Evolutionary conservation across 2,888 invertebrate genomes (phyloP), one percentile per base, ranked within the genome.

Genomic region (Ptychoptera albimana): DNA sequence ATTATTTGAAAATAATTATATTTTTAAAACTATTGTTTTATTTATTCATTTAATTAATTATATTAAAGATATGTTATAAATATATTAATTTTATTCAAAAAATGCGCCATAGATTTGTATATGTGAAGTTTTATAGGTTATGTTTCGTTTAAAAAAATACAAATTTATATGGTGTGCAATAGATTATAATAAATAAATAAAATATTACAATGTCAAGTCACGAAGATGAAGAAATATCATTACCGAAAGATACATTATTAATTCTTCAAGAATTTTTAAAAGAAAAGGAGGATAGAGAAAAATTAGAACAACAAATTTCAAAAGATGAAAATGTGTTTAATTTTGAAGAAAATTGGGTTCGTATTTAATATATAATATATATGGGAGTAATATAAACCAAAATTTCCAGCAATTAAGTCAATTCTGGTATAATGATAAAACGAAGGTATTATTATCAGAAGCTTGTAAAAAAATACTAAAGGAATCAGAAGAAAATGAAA

Each of bases 341-440:
- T 51, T 68, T 87, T 60, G 78, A 82, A 51, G 88, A 88, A 64
- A 75, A 88, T 63, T 89, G 88, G 88, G 88, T 87, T 64, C 55
- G 55, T 14, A 42, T 30, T 37, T 39, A 15, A 44, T 31, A 39
- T 37, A 41, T 31, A 42, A 23, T 13, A 30, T 11, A 14, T 31
- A 30, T 42, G 13, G 34, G 8, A 8, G 16, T 23, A 23, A 38
- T 34, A 36, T 36, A 10, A 37, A 37, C 39, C 46, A 47, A 51
- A 54, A 45, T 49, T 68, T 71, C 8, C 63, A 91, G 93, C 91
- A 96, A 87, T 67, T 96, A 36, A 93, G 93, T 58, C 96, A 96
- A 66, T 96, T 97, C 69, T 97, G 96, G 96, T 97, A 97, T 58
- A 79, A 84, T 56, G 79, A 85, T 36, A 61, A 70, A 3, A 96